Base-by-base conservation (phyloP, 2,113 vertebrate species). In the Sinocyclocheilus anophthalmus region DNA sequence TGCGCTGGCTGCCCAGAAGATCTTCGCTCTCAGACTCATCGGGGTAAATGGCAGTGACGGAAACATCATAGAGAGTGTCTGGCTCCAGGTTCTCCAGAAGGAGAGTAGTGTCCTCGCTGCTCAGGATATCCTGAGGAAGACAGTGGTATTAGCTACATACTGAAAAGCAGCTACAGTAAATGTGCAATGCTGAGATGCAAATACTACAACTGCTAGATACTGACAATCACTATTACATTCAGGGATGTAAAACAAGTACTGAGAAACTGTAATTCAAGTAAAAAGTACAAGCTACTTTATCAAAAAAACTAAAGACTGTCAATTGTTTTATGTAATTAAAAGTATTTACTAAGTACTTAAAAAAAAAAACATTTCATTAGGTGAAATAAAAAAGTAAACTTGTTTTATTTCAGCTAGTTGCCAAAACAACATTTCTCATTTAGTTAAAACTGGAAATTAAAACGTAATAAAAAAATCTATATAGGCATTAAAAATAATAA, bases 21-120 rank as follows among this genome's bases (percentile, higher is more conserved):
- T 96, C 96, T 90, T 98, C 97, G 20, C 98, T 99, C 92, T 99
- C 98, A 0, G 98, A 97, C 87, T 99, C 98, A 90, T 99, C 98
- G 0, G 98, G 97, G 89, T 99, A 99, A 91, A 99, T 98, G 70
- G 97, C 98, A 16, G 97, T 98, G 69, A 99, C 91, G 3, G 96
- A 96, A 88, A 99, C 93, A 12, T 98, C 97, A 42, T 99, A 99
- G 53, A 94, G 91, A 0, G 96, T 97, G 89, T 99, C 96, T 6
- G 95, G 93, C 45, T 95, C 96, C 92, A 99, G 88, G 91, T 96
- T 92, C 90, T 96, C 95, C 93, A 99, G 95, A 50, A 97, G 73
- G 73, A 96, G 50, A 77, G 91, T 95, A 30, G 95, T 97, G 45
- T 97, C 96, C 37, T 99, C 96, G 3, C 92, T 96, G 94, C 95